Conservation (phyloP, 92 coral and sea anemone species). For the Umimayanthus chanpuru region DNA sequence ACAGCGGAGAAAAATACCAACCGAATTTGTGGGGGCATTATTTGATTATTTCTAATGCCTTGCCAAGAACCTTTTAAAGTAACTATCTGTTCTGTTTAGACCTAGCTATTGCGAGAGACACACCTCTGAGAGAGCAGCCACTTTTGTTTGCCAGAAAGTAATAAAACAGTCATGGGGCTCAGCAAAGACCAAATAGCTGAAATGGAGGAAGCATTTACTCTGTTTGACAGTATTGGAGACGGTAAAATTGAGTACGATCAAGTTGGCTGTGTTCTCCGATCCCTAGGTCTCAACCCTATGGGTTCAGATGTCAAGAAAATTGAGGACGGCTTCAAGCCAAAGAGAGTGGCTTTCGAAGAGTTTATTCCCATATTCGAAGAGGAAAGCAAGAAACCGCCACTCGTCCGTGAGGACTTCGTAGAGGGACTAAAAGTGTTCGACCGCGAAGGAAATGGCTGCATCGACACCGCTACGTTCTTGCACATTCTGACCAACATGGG, state of each 20-base stretch:
- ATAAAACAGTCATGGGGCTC: slow-evolving; percentile 24
- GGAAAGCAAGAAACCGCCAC: slow-evolving; percentile 71
- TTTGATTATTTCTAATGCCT: neutral
- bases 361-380: slow-evolving; percentile 80
- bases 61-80: neutral
- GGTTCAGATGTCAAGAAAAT: slow-evolving; percentile 79
- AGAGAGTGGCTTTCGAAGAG: slow-evolving; percentile 74
- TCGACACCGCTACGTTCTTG: slow-evolving; percentile 80
- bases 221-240: slow-evolving; percentile 87
- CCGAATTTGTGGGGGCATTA: neutral
- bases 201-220: slow-evolving; percentile 77
- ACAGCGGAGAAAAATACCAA: neutral
- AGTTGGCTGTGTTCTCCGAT: slow-evolving; percentile 73
- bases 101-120: neutral
- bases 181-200: slow-evolving; percentile 76
- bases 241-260: slow-evolving; percentile 75
- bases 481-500: slow-evolving; percentile 84
- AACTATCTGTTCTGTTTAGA: neutral
- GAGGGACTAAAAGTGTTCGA: slow-evolving; percentile 95
- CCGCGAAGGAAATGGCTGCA: slow-evolving; percentile 88
- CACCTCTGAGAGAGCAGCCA: neutral
- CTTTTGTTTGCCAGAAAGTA: neutral
- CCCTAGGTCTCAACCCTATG: slow-evolving; percentile 85
- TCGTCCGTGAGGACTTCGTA: slow-evolving; percentile 86
- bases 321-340: slow-evolving; percentile 64